Base-by-base conservation (phyloP, 2,113 vertebrate genomes). In the Oxyruncus cristatus region DNA sequence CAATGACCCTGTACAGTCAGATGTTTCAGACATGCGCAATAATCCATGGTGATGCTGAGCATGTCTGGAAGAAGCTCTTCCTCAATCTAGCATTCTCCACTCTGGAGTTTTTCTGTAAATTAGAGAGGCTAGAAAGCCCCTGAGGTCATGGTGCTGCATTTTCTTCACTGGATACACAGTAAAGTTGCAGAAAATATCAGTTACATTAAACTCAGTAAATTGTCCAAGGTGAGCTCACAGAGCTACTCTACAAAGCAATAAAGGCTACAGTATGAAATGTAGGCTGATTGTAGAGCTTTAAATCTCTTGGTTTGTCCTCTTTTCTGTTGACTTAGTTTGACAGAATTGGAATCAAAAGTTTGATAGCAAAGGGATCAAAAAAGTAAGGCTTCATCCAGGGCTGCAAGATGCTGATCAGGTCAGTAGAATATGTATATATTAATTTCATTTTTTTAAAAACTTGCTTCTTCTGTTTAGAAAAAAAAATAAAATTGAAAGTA, bases 101-200 rank as follows among this genome's bases (percentile, higher is more conserved):
- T 88, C 50, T 74, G 42, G 24, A 74, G 35, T 2, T 47, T 21
- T 92, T 70, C 88, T 80, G 75, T 83, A 86, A 93, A 71, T 92
- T 70, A 77, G 78, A 91, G 91, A 74, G 44, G 70, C 62, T 72
- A 83, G 71, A 90, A 93, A 73, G 41, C 74, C 39, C 32, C 66
- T 39, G 63, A 94, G 66, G 74, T 89, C 74, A 59, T 0, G 1
- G 6, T 47, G 13, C 68, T 92, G 30, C 33, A 47, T 14, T 76
- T 26, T 47, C 24, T 87, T 88, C 75, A 20, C 62, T 73, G 61
- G 42, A 53, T 33, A 88, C 18, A 76, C 16, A 35, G 16, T 58
- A 70, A 74, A 88, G 81, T 68, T 75, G 53, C 50, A 85, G 71
- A 70, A 84, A 83, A 74, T 50, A 73, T 18, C 44, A 11, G 12